Conservation (phyloP, 2,888 invertebrate species). For the Tromatobia lineatoria region DNA sequence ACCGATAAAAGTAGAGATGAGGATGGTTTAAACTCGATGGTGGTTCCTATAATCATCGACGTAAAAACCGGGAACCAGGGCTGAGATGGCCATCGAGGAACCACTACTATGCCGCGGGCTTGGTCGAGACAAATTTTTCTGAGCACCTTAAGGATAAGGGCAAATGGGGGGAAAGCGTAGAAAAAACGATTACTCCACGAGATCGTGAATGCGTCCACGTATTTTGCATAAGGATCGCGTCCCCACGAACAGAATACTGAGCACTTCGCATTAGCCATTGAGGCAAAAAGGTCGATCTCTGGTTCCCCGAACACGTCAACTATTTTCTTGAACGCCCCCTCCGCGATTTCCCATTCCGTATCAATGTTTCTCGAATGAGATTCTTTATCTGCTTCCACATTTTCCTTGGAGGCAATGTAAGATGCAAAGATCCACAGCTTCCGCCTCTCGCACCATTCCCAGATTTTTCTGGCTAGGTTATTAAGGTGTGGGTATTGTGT, state of each 20-base stretch:
- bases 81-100: too few relatives aligned
- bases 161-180: slow-evolving; percentile 32
- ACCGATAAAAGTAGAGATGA: slow-evolving; percentile 53
- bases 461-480: slow-evolving; percentile 38
- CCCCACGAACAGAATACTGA: background rate
- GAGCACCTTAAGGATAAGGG: slow-evolving; percentile 23
- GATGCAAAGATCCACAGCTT: slow-evolving; percentile 42
- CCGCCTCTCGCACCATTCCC: slow-evolving; percentile 48
- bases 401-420: too few relatives aligned
- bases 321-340: slow-evolving; percentile 6
- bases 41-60: slow-evolving; percentile 20
- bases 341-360: slow-evolving; percentile 34
- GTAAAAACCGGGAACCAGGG: slow-evolving; percentile 42
- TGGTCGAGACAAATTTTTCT: background rate
- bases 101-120: background rate
- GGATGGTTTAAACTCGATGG: slow-evolving; percentile 41
- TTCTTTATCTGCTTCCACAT: slow-evolving; percentile 42
- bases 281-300: too few relatives aligned
- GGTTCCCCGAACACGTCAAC: background rate
- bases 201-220: slow-evolving; percentile 16
- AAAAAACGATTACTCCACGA: slow-evolving; percentile 4
- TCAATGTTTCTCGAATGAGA: slow-evolving; percentile 45
- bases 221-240: slow-evolving; percentile 13
- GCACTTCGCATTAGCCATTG: slow-evolving; percentile 1
- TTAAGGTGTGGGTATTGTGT: slow-evolving; percentile 37